Percentiles rank a stretch among this genome's conserved stretches.
These are phyloP conservation scores for Prunella strophiata DNA, from an alignment of 2,797 vertebrate species.

Conservation along the genomic window DNA sequence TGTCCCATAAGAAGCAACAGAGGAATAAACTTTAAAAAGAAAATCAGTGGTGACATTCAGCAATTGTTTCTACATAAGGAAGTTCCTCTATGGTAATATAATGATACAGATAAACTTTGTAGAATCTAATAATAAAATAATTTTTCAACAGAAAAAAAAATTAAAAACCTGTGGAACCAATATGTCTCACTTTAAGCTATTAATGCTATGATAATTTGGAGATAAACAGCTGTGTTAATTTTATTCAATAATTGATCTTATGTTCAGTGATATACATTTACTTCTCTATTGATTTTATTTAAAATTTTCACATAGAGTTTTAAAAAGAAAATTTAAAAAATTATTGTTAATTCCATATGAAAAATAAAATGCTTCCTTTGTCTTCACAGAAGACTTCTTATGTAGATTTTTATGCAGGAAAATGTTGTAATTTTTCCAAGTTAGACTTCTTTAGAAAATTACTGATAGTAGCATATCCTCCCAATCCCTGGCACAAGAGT, in stretches of 20 bases:
- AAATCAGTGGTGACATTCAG: not conserved
- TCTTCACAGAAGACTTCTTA: not conserved
- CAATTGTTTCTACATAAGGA: not conserved
- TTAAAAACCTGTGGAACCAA: accelerated
- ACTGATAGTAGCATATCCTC: not conserved
- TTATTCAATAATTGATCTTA: not conserved
- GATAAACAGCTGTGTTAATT: not conserved
- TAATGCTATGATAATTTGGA: not conserved
- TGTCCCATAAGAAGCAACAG: not conserved
- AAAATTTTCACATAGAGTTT: not conserved
- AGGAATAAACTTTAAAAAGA: not conserved
- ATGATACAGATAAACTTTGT: not conserved
- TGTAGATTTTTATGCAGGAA: not conserved
- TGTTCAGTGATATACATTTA: not conserved
- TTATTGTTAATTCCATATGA: not conserved
- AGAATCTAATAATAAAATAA: not conserved
- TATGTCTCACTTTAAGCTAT: not conserved
- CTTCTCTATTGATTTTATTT: not conserved
- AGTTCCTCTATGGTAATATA: not conserved
- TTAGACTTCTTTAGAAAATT: not conserved
- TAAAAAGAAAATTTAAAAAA: not conserved
- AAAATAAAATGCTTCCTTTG: not conserved
- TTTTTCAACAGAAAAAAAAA: not conserved
- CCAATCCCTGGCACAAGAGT: not conserved
- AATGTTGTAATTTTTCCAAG: not conserved